Conservation (phyloP, 2,888 invertebrate species). For the Osmoderma eremita region DNA sequence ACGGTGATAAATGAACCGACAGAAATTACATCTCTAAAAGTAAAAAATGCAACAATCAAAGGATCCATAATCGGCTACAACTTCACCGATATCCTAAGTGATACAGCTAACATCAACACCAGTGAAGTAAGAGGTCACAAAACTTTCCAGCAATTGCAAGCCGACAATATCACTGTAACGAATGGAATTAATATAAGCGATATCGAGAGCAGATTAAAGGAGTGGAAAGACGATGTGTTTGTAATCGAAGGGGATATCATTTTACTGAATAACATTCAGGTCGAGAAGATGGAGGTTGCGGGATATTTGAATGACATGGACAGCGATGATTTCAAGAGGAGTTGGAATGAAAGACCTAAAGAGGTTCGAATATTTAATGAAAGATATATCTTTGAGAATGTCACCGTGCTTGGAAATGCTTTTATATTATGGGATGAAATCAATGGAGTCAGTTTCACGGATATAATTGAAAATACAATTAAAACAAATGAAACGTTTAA, state of each 20-base stretch:
- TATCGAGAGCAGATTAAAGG: conserved; percentile 43
- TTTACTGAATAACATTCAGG: conserved; percentile 51
- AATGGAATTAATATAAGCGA: conserved; percentile 46
- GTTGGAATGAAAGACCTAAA: conserved; percentile 59
- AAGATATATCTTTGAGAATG: conserved; percentile 54
- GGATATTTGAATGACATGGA: conserved; percentile 62
- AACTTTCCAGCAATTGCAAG: conserved; percentile 53
- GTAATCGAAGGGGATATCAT: conserved; percentile 39
- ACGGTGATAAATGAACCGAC: conserved; percentile 44
- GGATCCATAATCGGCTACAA: conserved; percentile 54
- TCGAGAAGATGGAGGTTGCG: conserved; percentile 62
- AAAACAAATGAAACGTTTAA: conserved; percentile 59
- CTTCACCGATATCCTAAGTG: conserved; percentile 55
- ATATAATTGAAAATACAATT: conserved; percentile 59
- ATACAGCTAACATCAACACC: conserved; percentile 52
- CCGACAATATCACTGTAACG: conserved; percentile 52
- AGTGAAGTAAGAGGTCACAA: conserved; percentile 52
- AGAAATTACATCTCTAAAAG: conserved; percentile 5
- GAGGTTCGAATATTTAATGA: conserved; percentile 57
- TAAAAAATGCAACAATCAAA: conserved; percentile 39
- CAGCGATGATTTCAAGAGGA: conserved; percentile 60
- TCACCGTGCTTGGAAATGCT: conserved; percentile 58
- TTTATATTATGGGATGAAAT: conserved; percentile 59
- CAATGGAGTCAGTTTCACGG: conserved; percentile 58
- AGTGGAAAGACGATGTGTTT: conserved; percentile 20